Base-by-base conservation (phyloP, 2,888 invertebrate species). In the Leptura quadrifasciata region DNA sequence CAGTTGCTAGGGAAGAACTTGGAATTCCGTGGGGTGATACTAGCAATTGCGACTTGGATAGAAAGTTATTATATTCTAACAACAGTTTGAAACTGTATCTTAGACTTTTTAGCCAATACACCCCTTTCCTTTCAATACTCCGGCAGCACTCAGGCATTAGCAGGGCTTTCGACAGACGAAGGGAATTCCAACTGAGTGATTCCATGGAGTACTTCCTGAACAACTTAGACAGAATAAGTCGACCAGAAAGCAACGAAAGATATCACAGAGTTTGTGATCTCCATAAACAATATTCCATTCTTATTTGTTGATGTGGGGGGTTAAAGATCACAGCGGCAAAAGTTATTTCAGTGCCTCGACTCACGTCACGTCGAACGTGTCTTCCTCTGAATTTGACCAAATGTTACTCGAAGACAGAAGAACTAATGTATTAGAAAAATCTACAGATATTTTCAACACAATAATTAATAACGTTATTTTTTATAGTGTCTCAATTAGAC, bases 311-410 rank as follows among this genome's bases (percentile, higher is more conserved):
- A 97, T 90, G 97, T 97, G 72, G 97, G 99, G 64, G 99, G 99
- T n/a, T 99, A 99, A 90, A 91, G 99, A 88, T 98, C 98, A 80
- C 99, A 99, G 90, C 92, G 99, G 84, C 98, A 98, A 91, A 99
- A 99, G 89, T 99, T 99, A 99, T 97, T 97, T 87, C 97, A 96
- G 91, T 99, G 98, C 90, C 99, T 99, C 90, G 97, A 98, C 87
- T 96, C 96, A n/a, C 54, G 97, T 98, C 76, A 99, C 98, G 60
- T 98, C 98, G 74, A 98, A 99, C 82, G 98, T 98, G 15, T 98
- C 98, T 5, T 97, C 97, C 67, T 98, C 97, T 64, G 99, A 99
- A 91, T 99, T 97, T 90, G 99, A 99, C 91, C 98, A 99, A 91
- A 97, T 98, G 84, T 91, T 98, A 83, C 93, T 96, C 70, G 97